Evolutionary conservation across 2,888 invertebrate species (phyloP).

Genomic region (Drosophila neonasuta): DNA sequence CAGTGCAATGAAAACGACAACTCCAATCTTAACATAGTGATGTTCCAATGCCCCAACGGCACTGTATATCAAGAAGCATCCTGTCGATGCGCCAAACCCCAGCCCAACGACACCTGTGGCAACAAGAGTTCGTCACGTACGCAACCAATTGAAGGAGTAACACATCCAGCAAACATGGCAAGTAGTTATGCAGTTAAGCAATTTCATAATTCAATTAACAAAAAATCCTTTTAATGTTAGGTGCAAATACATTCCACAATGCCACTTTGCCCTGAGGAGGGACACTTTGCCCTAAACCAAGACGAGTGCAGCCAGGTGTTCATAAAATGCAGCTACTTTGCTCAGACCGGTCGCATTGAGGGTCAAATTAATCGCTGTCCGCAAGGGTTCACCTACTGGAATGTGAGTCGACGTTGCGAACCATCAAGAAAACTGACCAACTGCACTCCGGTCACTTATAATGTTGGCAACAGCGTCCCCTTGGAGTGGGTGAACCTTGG

Average conservation of each 20-base stretch:
- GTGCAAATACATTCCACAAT: slow-evolving; percentile 84
- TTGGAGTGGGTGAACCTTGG: slow-evolving; percentile 82
- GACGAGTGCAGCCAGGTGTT: slow-evolving; percentile 88
- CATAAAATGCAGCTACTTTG: slow-evolving; percentile 86
- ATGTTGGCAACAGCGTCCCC: slow-evolving; percentile 75
- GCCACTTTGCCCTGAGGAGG: slow-evolving; percentile 86
- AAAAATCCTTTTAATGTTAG: slow-evolving; percentile 82
- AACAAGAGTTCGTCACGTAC: slow-evolving; percentile 54
- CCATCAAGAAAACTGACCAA: slow-evolving; percentile 85
- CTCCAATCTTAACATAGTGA: slow-evolving; percentile 88
- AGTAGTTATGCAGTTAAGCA: slow-evolving; percentile 25
- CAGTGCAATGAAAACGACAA: slow-evolving; percentile 88
- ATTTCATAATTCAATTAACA: not conserved
- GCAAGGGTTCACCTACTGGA: slow-evolving; percentile 89
- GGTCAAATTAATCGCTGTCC: slow-evolving; percentile 91
- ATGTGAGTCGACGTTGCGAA: slow-evolving; percentile 90
- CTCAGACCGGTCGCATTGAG: slow-evolving; percentile 83
- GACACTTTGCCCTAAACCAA: slow-evolving; percentile 87
- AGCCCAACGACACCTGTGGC: slow-evolving; percentile 81
- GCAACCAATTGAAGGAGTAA: slow-evolving; percentile 64
- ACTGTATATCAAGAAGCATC: slow-evolving; percentile 89
- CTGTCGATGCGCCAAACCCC: slow-evolving; percentile 87
- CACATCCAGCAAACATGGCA: slow-evolving; percentile 73
- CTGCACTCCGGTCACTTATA: slow-evolving; percentile 82
- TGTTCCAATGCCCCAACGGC: slow-evolving; percentile 89